These are phyloP conservation scores for Aurelia sp. DNA, from an alignment of 30 jellyfish, hydroid and myxozoan species.

Conservation along the genomic window DNA sequence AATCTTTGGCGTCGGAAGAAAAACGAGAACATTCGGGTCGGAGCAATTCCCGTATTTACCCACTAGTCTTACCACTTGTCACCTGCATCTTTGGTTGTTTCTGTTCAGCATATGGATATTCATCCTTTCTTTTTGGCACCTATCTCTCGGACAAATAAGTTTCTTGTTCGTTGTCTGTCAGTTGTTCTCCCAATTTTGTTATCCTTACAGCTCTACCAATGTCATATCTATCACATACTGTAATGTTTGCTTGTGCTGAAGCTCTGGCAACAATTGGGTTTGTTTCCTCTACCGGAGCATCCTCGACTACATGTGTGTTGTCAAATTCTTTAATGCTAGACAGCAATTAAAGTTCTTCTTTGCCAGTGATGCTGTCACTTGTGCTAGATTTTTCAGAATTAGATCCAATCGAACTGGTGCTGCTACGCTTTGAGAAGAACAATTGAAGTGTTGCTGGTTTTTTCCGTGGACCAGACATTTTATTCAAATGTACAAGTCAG, in stretches of 20 bases:
- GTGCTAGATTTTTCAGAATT: neutral
- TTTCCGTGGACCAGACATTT: slow-evolving; percentile 29
- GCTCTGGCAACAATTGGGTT: neutral
- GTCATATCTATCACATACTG: neutral
- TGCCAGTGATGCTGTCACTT: neutral
- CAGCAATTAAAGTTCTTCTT: neutral
- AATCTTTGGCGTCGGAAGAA: too few relatives aligned
- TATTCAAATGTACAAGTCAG: neutral
- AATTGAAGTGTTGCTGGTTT: neutral
- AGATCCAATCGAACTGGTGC: slow-evolving; percentile 11
- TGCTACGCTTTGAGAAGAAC: slow-evolving; percentile 18
- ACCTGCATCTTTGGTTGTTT: neutral
- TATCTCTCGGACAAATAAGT: neutral
- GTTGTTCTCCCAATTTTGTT: neutral
- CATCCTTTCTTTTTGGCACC: neutral
- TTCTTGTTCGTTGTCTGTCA: neutral
- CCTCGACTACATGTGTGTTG: too few relatives aligned
- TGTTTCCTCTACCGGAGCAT: neutral
- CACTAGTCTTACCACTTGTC: slow-evolving; percentile 2
- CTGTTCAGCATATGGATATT: neutral
- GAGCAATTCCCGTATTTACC: too few relatives aligned
- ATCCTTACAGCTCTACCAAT: neutral
- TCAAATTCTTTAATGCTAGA: too few relatives aligned
- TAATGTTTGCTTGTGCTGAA: neutral
- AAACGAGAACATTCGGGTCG: too few relatives aligned